Base-by-base conservation (phyloP, 1,140 invertebrate genomes). In the Hylaeus anthracinus region DNA sequence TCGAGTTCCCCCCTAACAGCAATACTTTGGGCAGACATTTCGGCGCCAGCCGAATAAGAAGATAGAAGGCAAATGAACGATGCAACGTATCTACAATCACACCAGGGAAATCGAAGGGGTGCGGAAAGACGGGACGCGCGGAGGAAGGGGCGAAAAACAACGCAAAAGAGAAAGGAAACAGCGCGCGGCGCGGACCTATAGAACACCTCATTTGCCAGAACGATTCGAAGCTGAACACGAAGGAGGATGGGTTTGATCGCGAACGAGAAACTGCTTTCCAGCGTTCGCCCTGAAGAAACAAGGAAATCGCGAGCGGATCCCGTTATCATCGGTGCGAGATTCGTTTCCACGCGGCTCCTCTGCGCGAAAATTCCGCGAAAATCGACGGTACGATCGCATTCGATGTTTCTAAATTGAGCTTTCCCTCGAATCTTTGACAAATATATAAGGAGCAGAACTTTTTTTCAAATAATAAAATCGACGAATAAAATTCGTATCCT, bases 31-130 rank as follows among this genome's bases (percentile, higher is more conserved):
- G 58, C 70, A 76, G 69, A 79, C 83, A 82, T 84, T 87, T 84
- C 74, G 82, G 56, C 51, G 43, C 43, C 3, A 5, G 10, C 6
- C 6, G 81, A 84, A 84, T 76, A 80, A 72, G 66, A 55, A 86
- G 79, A 81, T 67, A 76, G 71, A 39, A 81, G 63, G 81, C 53
- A 85, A 81, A 79, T 79, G 85, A 86, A 87, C 73, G 72, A 72
- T 26, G 72, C 81, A 77, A 70, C 75, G 76, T 39, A 14, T 70
- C 79, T 82, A 84, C 85, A 83, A 86, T 86, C 84, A 83, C 72
- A 65, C 67, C 69, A 72, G 72, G 67, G 73, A 79, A 79, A 79
- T 84, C 61, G 81, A 70, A 85, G 72, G 67, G 76, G 61, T 14
- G 66, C n/a, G 75, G 41, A 67, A 61, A 63, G 26, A 56, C n/a